Base-by-base conservation (phyloP, 23 tunicate genomes). In the Trididemnum clinides region DNA sequence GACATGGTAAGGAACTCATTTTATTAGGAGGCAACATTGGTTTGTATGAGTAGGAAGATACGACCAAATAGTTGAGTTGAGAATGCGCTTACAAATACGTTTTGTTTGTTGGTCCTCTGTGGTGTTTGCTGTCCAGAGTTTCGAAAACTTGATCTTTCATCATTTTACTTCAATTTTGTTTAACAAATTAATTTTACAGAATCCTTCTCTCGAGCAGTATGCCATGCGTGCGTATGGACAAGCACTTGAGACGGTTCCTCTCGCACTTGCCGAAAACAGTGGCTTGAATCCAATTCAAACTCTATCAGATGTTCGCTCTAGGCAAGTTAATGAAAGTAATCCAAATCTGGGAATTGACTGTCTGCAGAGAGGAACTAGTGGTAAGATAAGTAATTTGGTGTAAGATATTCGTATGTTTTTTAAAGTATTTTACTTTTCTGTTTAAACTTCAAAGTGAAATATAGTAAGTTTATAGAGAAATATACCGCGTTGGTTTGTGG, bases 191-290 rank as follows among this genome's bases (percentile, higher is more conserved):
- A 12, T 74, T 5, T 37, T 34, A 36, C 57, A 90, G 84, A 89
- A 71, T 81, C 89, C 97, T 4, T 74, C 91, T 19, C 34, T 97
- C 78, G 99, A 97, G 63, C 99, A 97, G 44, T 97, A 93, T 71
- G 99, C 97, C 15, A 97, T 97, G 99, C 82, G 99, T n/a, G 84
- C 99, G 0, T 97, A 82, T 39, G 97, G 92, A 1, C 90, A 85
- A 44, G 99, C 99, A 15, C 90, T 97, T 35, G 99, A 97, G 51
- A 84, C 95, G 39, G 97, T 97, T 23, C 99, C 99, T n/a, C 80
- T 92, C 28, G 99, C 99, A 20, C 63, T 97, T 73, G 91, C 99
- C 12, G 99, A 97, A 82, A 97, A 97, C 80, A 92, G 97, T 72
- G 99, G 99, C 26, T 57, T 91, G 36, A 77, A 73, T 77, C 97